Evolutionary conservation across 2,113 vertebrate species (phyloP), one percentile per base, ranked within the genome.

Genomic region (Phalacrocorax brasilianus): DNA sequence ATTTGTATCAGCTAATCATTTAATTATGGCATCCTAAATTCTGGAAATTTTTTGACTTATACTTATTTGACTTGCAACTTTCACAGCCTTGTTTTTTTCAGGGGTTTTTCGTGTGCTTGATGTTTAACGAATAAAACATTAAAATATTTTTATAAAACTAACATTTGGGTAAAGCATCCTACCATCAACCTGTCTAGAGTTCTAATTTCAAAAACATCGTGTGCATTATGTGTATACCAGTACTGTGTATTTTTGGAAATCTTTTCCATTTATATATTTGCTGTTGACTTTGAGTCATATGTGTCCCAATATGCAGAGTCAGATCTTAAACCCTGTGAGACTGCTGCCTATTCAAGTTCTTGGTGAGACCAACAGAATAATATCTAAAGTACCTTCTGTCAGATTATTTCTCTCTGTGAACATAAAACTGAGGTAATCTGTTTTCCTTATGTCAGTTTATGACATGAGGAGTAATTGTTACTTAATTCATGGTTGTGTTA

Each of bases 261-360:
- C 6, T 61, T 13, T 58, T 79, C 3, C 9, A 53, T 0, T 0
- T 33, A 9, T 12, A 4, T 14, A 2, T 47, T 71, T 72, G 5
- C 35, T 78, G 6, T 44, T 84, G 12, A 71, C 33, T 73, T 68
- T 52, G 24, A 65, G 12, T 75, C 1, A 1, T 16, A 28, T 16
- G 6, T 44, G 5, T 10, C 11, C 44, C 52, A 91, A 10, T 12
- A 70, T 42, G 6, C 8, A 72, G 19, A 44, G 6, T 20, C 44
- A 76, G 19, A 44, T 38, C 33, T 42, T 44, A 23, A 75, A 55
- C 2, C 6, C 11, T 6, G 61, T 68, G 33, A 78, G 13, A 77
- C 1, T 6, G 26, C 15, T 47, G 9, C 3, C 9, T 49, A 21
- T 40, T 9, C n/a, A 50, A 40, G 4, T 5, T 68, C 23, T 56